A percentile compares a stretch with the other conserved stretches of the same genome.
Conservation (phyloP, 2,113 vertebrate species). For the Gymnocephalus cernua region DNA sequence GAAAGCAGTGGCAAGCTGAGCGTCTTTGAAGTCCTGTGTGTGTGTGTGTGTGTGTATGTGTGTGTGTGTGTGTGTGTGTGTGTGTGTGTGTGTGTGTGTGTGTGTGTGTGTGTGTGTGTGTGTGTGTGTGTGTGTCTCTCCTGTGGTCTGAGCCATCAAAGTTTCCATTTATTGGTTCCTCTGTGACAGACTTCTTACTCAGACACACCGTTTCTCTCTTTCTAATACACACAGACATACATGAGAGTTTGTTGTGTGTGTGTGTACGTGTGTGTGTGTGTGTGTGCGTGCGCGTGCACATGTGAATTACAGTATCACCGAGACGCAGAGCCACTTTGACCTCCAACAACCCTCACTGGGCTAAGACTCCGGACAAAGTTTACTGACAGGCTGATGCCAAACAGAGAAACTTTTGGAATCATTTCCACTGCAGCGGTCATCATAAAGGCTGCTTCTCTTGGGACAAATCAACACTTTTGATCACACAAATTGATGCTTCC, state of each 20-base stretch:
- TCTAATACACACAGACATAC: not conserved
- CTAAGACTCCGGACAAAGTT: slow-evolving; percentile 29
- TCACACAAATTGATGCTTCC: not conserved
- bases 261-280: not conserved
- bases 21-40: slow-evolving; percentile 64
- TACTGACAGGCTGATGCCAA: not conserved
- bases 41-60: not conserved
- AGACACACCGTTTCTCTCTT: slow-evolving; percentile 37
- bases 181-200: slow-evolving; percentile 60
- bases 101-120: too few relatives aligned
- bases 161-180: slow-evolving; percentile 74
- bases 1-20: slow-evolving; percentile 22
- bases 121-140: slow-evolving; percentile 56
- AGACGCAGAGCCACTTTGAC: slow-evolving; percentile 48
- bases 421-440: not conserved
- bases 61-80: too few relatives aligned
- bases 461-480: not conserved
- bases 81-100: too few relatives aligned
- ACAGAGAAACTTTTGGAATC: slow-evolving; percentile 21
- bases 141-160: slow-evolving; percentile 75
- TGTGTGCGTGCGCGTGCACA: not conserved
- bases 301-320: slow-evolving; percentile 40
- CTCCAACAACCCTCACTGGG: slow-evolving; percentile 37
- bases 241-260: slow-evolving; percentile 1
- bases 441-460: not conserved